Evolutionary conservation across 2,797 vertebrate species (phyloP), one percentile per base, ranked within the genome.

Genomic region (Fratercula arctica): DNA sequence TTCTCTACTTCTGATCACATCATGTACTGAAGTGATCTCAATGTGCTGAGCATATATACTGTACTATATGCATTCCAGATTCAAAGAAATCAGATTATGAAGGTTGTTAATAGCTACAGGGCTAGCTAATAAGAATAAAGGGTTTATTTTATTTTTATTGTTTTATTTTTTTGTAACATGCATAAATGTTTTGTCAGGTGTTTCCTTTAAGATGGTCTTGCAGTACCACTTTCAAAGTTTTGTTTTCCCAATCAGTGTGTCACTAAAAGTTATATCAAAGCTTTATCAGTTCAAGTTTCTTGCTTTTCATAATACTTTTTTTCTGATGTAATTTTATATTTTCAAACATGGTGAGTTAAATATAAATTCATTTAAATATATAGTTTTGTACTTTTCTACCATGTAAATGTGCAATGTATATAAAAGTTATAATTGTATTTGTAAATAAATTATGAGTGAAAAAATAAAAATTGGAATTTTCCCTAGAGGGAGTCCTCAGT

Each of bases 341-440:
- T 99, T 99, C 98, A 98, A 99, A 99, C 98, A 99, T 99, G 99
- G 98, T 98, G 98, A 99, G 98, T 99, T 98, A 99, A 99, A 99
- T 99, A 99, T 99, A 99, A 99, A 99, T 99, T 99, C 99, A 99
- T 99, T 99, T 99, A 99, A 99, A 99, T 99, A 99, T 99, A 99
- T 99, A 99, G 99, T 99, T 99, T 99, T 99, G 99, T 99, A 99
- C 99, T 99, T 99, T 99, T 99, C 99, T 99, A 98, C 98, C 98
- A 99, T 99, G 99, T 99, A 99, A 99, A 99, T 99, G 99, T 99
- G 99, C 99, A 99, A 99, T 99, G 99, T 99, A 99, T 99, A 99
- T 99, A 99, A 98, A 99, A 99, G 99, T 99, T 99, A 99, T 98
- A 99, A 99, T 99, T 99, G 99, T 99, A 99, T 99, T 99, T 99